phyloP scores from a whole-genome alignment of 2,888 invertebrate genomes.

The Sericinus montela region DNA sequence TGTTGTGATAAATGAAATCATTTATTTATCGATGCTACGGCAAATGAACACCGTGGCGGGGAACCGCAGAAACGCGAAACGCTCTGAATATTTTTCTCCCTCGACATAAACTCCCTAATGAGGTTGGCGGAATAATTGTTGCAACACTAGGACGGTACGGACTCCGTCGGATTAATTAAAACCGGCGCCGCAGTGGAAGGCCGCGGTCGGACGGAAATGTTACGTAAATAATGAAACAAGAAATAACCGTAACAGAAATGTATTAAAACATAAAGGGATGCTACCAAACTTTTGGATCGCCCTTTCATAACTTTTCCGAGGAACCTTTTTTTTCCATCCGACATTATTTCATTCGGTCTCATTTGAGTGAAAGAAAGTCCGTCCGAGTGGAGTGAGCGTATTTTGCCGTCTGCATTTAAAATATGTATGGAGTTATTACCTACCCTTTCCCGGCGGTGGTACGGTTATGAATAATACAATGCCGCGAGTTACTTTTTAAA shows the following conservation, averaged over 20 bases:
- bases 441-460: constrained; percentile 16
- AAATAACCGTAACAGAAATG: constrained; percentile 41
- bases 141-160: constrained; percentile 70
- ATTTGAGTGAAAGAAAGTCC: constrained; percentile 75
- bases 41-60: constrained; percentile 33
- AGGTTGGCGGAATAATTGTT: constrained; percentile 71
- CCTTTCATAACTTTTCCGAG: constrained; percentile 71
- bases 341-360: constrained; percentile 74
- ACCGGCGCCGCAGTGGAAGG: constrained; percentile 55
- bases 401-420: constrained; percentile 63
- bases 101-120: constrained; percentile 63
- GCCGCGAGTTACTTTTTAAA: constrained; percentile 35
- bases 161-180: constrained; percentile 71
- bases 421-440: constrained; percentile 62
- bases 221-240: constrained; percentile 71
- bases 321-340: constrained; percentile 65
- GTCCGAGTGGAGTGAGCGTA: constrained; percentile 56
- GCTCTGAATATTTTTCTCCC: constrained; percentile 58
- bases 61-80: constrained; percentile 41
- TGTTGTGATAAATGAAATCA: not conserved
- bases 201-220: constrained; percentile 62
- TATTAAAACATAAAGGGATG: constrained; percentile 60
- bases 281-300: constrained; percentile 63
- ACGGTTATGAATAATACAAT: constrained; percentile 40
- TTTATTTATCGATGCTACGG: constrained; percentile 4